Percentiles rank a stretch among this genome's conserved stretches.
Evolutionary conservation across 2,888 invertebrate genomes (phyloP).

Genomic region (Meiosimyza platycephala): DNA sequence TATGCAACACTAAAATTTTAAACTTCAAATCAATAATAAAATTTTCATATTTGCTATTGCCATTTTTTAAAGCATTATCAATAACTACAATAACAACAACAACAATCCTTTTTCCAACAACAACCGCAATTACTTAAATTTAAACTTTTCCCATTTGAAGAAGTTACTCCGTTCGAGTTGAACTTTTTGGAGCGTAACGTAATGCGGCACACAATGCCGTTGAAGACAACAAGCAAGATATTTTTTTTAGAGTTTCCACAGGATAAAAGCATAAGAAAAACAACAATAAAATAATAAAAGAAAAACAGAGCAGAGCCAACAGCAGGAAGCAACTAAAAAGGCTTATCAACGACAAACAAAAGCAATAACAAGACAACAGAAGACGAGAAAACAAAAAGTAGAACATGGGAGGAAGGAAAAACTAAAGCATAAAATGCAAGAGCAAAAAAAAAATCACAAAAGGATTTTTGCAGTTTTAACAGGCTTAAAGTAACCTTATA

Average conservation of each 20-base stretch:
- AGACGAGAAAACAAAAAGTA: neutral
- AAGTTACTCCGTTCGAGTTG: conserved; percentile 22
- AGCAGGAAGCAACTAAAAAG: neutral
- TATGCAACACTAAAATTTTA: too few species aligned
- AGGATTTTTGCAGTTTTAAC: neutral
- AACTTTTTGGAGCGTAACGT: conserved; percentile 1
- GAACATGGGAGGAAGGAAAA: neutral
- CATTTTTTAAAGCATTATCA: too few species aligned
- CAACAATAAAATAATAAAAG: neutral
- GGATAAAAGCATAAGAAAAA: neutral
- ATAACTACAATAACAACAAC: too few species aligned
- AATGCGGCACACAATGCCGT: neutral
- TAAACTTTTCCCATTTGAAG: conserved; percentile 33
- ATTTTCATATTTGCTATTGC: too few species aligned
- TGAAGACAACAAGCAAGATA: conserved; percentile 8
- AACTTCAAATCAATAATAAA: too few species aligned
- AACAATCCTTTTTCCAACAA: conserved; percentile 1
- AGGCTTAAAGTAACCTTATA: neutral
- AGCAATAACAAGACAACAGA: conserved; percentile 2
- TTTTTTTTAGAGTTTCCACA: neutral
- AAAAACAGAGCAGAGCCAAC: neutral
- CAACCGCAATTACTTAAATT: conserved; percentile 29
- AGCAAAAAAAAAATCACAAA: neutral
- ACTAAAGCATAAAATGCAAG: neutral
- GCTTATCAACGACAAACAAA: conserved; percentile 6